Percentiles rank a stretch among this genome's conserved stretches.
Evolutionary conservation across 2,888 invertebrate species (phyloP).

Genomic region (Malacosoma neustria): DNA sequence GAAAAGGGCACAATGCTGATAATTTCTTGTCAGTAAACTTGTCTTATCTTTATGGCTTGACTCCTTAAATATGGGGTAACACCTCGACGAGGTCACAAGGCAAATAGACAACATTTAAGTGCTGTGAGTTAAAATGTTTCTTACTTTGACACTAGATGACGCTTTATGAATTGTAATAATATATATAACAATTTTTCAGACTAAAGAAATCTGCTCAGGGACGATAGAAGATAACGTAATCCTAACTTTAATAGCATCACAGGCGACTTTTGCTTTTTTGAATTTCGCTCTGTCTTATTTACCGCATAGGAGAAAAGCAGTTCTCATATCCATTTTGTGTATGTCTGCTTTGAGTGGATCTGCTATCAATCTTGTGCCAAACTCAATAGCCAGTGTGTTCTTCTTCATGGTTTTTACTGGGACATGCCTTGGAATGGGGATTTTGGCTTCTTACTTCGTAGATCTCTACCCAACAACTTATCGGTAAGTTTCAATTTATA

Average conservation of each 20-base stretch:
- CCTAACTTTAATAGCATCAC: constrained; percentile 78
- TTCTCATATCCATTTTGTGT: constrained; percentile 60
- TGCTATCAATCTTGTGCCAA: constrained; percentile 45
- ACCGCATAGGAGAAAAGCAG: constrained; percentile 69
- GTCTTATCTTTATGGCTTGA: no score
- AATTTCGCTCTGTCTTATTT: constrained; percentile 73
- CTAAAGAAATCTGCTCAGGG: constrained; percentile 53
- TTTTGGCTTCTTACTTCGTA: constrained; percentile 59
- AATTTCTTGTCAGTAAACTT: no score
- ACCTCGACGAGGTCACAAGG: no score
- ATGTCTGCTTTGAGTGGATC: constrained; percentile 73
- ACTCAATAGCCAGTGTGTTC: constrained; percentile 53
- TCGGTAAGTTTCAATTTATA: constrained; percentile 30
- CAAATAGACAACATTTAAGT: no score
- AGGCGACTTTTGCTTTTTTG: constrained; percentile 74
- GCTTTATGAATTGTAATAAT: no score
- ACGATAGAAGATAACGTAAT: constrained; percentile 76
- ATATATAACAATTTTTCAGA: no score
- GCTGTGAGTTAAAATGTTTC: no score
- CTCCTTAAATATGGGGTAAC: no score
- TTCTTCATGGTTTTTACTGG: constrained; percentile 56
- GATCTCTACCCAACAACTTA: constrained; percentile 59
- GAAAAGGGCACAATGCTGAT: no score
- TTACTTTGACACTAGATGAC: no score
- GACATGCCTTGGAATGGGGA: constrained; percentile 60